Evolutionary conservation across 2,113 vertebrate genomes (phyloP), one percentile per base, ranked within the genome.

Genomic region (Gavialis gangeticus): DNA sequence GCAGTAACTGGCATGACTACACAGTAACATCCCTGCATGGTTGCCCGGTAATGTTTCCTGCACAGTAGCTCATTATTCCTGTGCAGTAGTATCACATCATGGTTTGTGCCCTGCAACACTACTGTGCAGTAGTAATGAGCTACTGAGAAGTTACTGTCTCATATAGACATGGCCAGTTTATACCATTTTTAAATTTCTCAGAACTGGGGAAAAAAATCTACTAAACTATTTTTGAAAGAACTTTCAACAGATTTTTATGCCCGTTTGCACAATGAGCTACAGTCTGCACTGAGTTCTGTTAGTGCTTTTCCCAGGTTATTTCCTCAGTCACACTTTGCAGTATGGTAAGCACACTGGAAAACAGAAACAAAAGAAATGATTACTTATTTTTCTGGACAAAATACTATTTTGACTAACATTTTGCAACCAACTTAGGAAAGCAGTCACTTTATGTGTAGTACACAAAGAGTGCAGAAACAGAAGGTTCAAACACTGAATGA

Each of bases 181-280:
- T 37, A 75, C 54, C 46, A 13, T 24, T 80, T 24, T 2, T 67
- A 71, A 67, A 11, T 66, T 55, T 88, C 71, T 63, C 79, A 18
- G 28, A 87, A 63, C 1, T 10, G 18, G 87, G 87, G 63, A 12
- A 55, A 82, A 64, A 86, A 56, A 11, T 66, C 64, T 88, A 34
- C 6, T 1, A 13, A 64, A n/a, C 1, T 5, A 1, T 8, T 37
- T 55, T 71, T 9, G 34, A 4, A 57, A n/a, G 1, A 55, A 62
- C 4, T 24, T 34, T 62, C 37, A 25, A 62, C 37, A 60, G 59
- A 59, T 24, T 25, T 25, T 34, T 18, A 27, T 78, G 30, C 16
- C 21, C 30, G 4, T 30, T 79, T 58, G 12, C 66, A 79, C 12
- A 84, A 11, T 55, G 85, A 56, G 63, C 25, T 28, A 34, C 16